Conservation (phyloP, 2,888 invertebrate species). For the Monoplex corrugatus region DNA sequence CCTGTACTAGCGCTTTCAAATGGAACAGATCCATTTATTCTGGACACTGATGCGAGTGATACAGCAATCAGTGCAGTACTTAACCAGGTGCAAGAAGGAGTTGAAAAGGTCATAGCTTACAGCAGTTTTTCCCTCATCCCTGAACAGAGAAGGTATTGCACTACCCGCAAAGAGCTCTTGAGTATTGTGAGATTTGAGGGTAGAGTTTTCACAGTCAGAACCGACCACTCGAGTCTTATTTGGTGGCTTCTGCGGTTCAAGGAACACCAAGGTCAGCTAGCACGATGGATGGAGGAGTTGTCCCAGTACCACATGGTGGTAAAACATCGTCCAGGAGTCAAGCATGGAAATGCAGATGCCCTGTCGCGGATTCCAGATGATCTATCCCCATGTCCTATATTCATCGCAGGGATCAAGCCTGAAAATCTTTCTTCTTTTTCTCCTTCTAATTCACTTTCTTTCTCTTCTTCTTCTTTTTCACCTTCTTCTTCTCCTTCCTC, state of each 20-base stretch:
- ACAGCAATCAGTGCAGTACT: conserved; percentile 58
- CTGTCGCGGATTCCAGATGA: conserved; percentile 45
- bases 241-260: conserved; percentile 1
- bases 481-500: no score
- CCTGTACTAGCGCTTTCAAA: conserved; percentile 42
- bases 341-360: conserved; percentile 56
- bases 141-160: conserved; percentile 57
- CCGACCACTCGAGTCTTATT: conserved; percentile 2
- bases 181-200: conserved; percentile 51
- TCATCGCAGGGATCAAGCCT: not conserved
- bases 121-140: conserved; percentile 55
- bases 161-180: conserved; percentile 51
- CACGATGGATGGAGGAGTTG: conserved; percentile 61
- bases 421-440: not conserved
- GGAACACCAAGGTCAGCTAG: conserved; percentile 55
- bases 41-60: conserved; percentile 62
- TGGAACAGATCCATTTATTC: conserved; percentile 49
- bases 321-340: conserved; percentile 44
- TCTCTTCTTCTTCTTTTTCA: no score
- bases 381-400: not conserved
- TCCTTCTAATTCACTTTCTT: no score
- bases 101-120: conserved; percentile 59
- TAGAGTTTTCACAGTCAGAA: not conserved
- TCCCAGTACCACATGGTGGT: conserved; percentile 58
- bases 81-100: conserved; percentile 58